Evolutionary conservation across 2,797 vertebrate genomes (phyloP), one percentile per base, ranked within the genome.

Genomic region (Mallotus villosus): DNA sequence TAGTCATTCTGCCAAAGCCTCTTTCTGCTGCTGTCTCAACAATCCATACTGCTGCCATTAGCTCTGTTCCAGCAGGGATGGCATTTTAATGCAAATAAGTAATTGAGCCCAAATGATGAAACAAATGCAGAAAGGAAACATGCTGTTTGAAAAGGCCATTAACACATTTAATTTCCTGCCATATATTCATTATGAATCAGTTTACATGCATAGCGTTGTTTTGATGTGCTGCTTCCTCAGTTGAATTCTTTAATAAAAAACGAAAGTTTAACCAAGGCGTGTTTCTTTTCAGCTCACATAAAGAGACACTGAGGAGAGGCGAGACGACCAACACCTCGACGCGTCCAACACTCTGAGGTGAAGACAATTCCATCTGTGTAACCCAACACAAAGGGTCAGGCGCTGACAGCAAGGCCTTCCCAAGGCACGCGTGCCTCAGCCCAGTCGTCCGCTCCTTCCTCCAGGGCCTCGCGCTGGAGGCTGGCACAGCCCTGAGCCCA

Each of bases 281-380:
- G 24, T 78, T 74, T 55, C 61, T 71, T n/a, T 71, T 60, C 32
- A 53, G 73, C 73, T 65, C 72, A 63, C 37, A 73, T 68, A 57
- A 81, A 80, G 76, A 55, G 63, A 41, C 51, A 76, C 34, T 71
- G 64, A 63, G 63, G 9, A 32, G 57, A 65, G 32, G 51, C 34
- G 57, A 67, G 32, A 55, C n/a, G 37, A 70, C 7, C 37, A 57
- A 53, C 27, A 68, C 63, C 24, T 64, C 71, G 55, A 55, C 25
- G 27, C 14, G n/a, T 6, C 37, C 67, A 55, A 55, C 17, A 63
- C 82, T 82, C 61, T 81, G 63, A 24, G 0, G 24, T 41, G 0
- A 57, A 73, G 59, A 90, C 84, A 88, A 81, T 82, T 14, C 70
- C 59, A 1, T 62, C 74, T 78, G 80, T 88, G 64, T 76, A 64